These are phyloP conservation scores for Hippocampus zosterae DNA, from an alignment of 2,113 vertebrate genomes.

Conservation along the genomic window DNA sequence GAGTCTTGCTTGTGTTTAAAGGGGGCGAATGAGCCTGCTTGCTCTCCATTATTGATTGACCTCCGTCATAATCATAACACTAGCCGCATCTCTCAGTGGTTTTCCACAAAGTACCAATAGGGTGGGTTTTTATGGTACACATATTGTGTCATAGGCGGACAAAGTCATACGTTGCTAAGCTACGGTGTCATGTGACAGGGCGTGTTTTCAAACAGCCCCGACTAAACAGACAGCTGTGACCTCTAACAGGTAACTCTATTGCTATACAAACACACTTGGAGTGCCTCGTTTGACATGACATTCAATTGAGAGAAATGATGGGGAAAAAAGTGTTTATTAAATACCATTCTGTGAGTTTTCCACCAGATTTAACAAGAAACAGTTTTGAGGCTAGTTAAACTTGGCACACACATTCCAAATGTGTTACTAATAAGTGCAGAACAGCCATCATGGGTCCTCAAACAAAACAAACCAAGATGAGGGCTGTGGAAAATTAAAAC, in stretches of 20 bases:
- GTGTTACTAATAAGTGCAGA: conserved; percentile 9
- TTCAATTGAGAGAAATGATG: not conserved
- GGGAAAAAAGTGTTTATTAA: not conserved
- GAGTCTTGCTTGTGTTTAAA: not conserved
- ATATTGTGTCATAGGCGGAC: conserved; percentile 1
- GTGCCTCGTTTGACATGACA: not conserved
- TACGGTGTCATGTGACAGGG: not conserved
- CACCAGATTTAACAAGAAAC: not conserved
- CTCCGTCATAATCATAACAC: not conserved
- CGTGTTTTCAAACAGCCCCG: conserved; percentile 12
- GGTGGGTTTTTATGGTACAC: not conserved
- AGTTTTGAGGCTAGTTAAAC: not conserved
- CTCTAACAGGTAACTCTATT: conserved; percentile 26
- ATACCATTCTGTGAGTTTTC: not conserved
- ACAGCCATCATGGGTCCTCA: not conserved
- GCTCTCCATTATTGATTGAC: not conserved
- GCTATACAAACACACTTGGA: not conserved
- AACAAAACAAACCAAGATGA: conserved; percentile 4
- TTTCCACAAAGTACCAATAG: not conserved
- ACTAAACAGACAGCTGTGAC: conserved; percentile 11
- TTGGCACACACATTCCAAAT: not conserved
- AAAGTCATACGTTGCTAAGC: not conserved
- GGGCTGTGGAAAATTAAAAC: not conserved
- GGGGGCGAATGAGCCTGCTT: not conserved
- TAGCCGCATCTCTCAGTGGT: not conserved